phyloP scores from a whole-genome alignment of 1,140 invertebrate genomes.

The Campoletis sonorensis region DNA sequence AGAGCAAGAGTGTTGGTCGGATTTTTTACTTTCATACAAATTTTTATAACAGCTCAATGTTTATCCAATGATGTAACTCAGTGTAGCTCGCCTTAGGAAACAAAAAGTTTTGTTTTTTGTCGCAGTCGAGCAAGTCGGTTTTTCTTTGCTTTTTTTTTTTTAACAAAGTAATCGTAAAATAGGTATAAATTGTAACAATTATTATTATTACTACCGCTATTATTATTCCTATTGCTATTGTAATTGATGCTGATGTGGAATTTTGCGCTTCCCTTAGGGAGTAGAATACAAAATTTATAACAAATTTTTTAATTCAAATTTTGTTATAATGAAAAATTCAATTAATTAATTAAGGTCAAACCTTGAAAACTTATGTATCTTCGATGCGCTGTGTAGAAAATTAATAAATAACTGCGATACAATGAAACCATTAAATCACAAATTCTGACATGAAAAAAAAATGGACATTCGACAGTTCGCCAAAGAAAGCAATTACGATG shows the following conservation, averaged over 20 bases:
- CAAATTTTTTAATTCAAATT: background rate
- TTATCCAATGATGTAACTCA: background rate
- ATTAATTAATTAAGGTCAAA: too few species aligned
- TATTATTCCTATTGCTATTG: too few species aligned
- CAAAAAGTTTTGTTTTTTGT: background rate
- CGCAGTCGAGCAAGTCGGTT: background rate
- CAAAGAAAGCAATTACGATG: background rate
- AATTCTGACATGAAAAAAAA: background rate
- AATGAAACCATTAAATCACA: background rate
- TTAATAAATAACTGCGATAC: too few species aligned
- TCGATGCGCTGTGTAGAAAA: too few species aligned
- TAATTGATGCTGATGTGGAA: constrained; percentile 26
- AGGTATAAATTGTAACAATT: constrained; percentile 21
- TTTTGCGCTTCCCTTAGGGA: background rate
- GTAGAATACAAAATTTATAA: constrained; percentile 1
- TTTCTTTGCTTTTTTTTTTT: constrained; percentile 9
- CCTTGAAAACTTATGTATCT: too few species aligned
- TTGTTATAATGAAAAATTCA: too few species aligned
- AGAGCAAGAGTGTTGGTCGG: constrained; percentile 11
- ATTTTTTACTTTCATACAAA: constrained; percentile 51
- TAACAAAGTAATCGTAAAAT: constrained; percentile 24
- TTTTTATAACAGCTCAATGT: constrained; percentile 44
- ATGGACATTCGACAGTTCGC: background rate
- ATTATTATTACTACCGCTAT: background rate
- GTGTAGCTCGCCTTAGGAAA: background rate